These are phyloP conservation scores for Callimorpha dominula DNA, from an alignment of 2,888 invertebrate genomes.

Conservation along the genomic window DNA sequence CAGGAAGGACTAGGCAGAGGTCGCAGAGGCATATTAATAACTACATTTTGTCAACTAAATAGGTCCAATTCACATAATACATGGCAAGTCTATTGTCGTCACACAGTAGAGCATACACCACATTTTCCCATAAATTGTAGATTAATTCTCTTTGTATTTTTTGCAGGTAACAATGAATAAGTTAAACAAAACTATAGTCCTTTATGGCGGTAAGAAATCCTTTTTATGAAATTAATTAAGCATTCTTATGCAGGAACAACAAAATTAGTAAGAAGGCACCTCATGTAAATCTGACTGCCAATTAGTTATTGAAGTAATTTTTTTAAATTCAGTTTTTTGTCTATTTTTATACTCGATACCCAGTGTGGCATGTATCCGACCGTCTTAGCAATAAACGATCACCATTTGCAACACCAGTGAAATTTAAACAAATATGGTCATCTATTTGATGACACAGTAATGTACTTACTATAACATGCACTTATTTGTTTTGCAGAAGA, in stretches of 20 bases:
- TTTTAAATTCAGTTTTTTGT: background rate
- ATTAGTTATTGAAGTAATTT: background rate
- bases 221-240: background rate
- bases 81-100: too few species aligned
- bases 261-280: background rate
- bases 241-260: background rate
- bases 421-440: too few species aligned
- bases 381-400: too few species aligned
- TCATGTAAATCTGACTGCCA: background rate
- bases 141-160: slow-evolving; percentile 7
- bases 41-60: too few species aligned
- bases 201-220: slow-evolving; percentile 72
- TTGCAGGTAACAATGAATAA: slow-evolving; percentile 81
- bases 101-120: background rate
- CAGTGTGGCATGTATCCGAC: too few species aligned
- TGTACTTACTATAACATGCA: too few species aligned
- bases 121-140: background rate
- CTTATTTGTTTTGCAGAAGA: slow-evolving; percentile 45
- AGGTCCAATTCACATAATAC: too few species aligned
- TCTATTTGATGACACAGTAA: too few species aligned
- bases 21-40: too few species aligned
- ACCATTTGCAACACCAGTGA: too few species aligned
- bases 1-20: too few species aligned
- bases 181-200: slow-evolving; percentile 75
- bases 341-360: background rate